Evolutionary conservation across 2,797 vertebrate genomes (phyloP), one percentile per base, ranked within the genome.

Genomic region (Platalea minor): DNA sequence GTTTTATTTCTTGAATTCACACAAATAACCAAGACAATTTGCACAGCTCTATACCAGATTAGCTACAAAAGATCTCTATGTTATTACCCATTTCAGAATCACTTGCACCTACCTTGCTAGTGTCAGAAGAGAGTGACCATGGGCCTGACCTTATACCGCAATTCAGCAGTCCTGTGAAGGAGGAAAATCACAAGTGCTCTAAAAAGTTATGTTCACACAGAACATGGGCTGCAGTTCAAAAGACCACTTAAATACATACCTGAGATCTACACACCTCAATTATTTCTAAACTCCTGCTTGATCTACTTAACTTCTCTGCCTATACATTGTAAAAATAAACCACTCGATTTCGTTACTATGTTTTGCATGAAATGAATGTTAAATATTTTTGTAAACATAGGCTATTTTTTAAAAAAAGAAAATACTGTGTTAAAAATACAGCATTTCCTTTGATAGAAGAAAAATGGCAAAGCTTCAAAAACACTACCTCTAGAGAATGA

Each of bases 131-230:
- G 57, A 65, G 72, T 75, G 86, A 91, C 86, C 80, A 78, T 0
- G 1, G 53, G 45, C 59, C 68, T 95, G 91, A 95, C 74, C 92
- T 95, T 70, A 41, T 7, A 35, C 83, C 7, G 33, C 93, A 93
- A 19, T 91, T 94, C 88, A 82, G 31, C 69, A 56, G 16, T 80
- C 77, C 64, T 70, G 70, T 39, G 77, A 89, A 94, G 84, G 41
- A 88, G 64, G 74, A 94, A 95, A 96, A 91, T 92, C 91, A 88
- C 91, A 95, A 95, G 82, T 67, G 50, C 87, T 94, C 57, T 85
- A 61, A 88, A 93, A 96, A 96, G 75, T 95, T 94, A 77, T 12
- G 46, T 80, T 88, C 70, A 41, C 72, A 67, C 39, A 90, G 91
- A 89, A 81, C 64, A 82, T 8, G 29, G 91, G 70, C 78, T 75